Base-by-base conservation (phyloP, 2,888 invertebrate species). In the Eumerus sabulonum region DNA sequence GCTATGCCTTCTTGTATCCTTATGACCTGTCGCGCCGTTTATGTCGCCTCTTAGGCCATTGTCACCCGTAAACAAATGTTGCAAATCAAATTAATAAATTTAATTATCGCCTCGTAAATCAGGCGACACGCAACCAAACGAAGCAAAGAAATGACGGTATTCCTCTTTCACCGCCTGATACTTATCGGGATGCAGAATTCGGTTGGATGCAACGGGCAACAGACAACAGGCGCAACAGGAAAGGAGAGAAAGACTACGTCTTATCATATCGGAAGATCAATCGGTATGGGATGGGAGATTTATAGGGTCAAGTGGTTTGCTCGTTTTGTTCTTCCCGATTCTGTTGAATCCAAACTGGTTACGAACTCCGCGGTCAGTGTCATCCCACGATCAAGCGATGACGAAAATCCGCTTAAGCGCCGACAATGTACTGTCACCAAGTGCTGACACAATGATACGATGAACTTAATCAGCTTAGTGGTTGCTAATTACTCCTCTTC, bases 51-150 rank as follows among this genome's bases (percentile, higher is more conserved):
- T 67, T 45, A 62, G 17, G 51, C 19, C 53, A 53, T 63, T 72
- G 77, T 77, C 77, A 51, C 74, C 51, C 40, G 56, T 56, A 63
- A 72, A 72, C 72, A 77, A 72, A 77, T 77, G 72, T 59, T 44
- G 77, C 67, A 63, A 72, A 77, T 77, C 72, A 73, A 74, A 77
- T 81, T 82, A 77, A 82, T 82, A 82, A 82, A 82, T 82, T 82
- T 81, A 77, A 81, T 77, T 82, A 81, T 71, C 82, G 77, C 81
- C 81, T 77, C 82, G 81, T 81, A 81, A 71, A 81, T 82, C 76
- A 81, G 38, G 47, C 36, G 50, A 54, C 51, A 50, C 44, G 64
- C 18, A 59, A 64, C 70, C 5, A 40, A 27, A 27, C 27, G 27
- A n/a, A n/a, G 27, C 27, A 27, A 27, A 4, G 27, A 27, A 27